Base-by-base conservation (phyloP, 2,113 vertebrate species). In the Elaphurus davidianus region DNA sequence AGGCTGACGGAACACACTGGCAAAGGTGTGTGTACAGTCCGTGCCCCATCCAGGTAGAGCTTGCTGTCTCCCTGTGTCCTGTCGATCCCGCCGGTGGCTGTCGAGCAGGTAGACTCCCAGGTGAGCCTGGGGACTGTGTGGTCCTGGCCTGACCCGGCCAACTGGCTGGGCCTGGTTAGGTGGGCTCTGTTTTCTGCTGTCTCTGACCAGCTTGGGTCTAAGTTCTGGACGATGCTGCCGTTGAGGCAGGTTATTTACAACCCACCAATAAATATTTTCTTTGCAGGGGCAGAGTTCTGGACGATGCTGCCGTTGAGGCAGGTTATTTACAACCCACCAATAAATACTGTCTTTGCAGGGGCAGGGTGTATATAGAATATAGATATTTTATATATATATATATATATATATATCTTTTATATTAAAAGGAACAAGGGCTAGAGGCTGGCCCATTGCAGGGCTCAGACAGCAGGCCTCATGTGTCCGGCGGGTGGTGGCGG, bases 221-320 rank as follows among this genome's bases (percentile, higher is more conserved):
- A 94, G 97, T 98, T 90, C 21, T 89, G 82, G 76, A 94, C 4
- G 43, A 52, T 27, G 52, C 55, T 10, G 11, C 91, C 55, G 13
- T 33, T 36, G 82, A 92, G 96, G 94, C 97, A 98, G 99, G 99
- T 99, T 99, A 99, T 99, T 97, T 99, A 99, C 99, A 99, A 99
- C 99, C 99, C 99, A 99, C 99, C 99, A 98, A 99, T 99, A 99
- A 99, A 99, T 99, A 99, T 99, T 98, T 93, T 99, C 98, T 98
- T 98, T 98, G 1, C n/a, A n/a, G n/a, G n/a, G n/a, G n/a, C n/a
- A n/a, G n/a, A 94, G 97, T 98, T 90, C 21, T 89, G 82, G 76
- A 94, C 4, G 43, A 52, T 27, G 52, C 55, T 10, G 11, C 91
- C 55, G 13, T 33, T 36, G 82, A 92, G 96, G 94, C 97, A 98